Evolutionary conservation across 2,888 invertebrate species (phyloP), one percentile per base, ranked within the genome.

Genomic region (Drosophila lacicola): DNA sequence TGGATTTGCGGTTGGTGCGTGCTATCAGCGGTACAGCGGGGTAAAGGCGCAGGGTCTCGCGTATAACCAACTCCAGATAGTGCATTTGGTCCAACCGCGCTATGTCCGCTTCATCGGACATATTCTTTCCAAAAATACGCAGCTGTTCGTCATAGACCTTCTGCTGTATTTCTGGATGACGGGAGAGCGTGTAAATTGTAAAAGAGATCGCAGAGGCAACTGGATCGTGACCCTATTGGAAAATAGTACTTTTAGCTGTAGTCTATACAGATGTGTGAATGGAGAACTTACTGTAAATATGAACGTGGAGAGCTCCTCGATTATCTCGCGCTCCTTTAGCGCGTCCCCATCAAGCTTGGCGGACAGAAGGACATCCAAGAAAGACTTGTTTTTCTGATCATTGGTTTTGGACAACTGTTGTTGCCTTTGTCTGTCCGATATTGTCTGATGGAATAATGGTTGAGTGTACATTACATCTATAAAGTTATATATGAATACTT

Each of bases 141-240:
- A 84, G 87, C 77, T 93, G 93, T 82, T 94, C 94, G 1, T 92
- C 90, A 6, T 92, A 90, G 36, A 94, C 91, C 81, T 93, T 93
- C 47, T 93, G 91, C 82, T 94, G 94, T 3, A 94, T 82, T 25
- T 93, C 92, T 4, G 93, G 90, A 76, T 94, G 91, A 42, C 93
- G 93, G 0, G 94, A 94, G 2, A 94, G 90, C 25, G 93, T 93
- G 74, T 93, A 93, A 0, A 94, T 90, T 0, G 93, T 90, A 82
- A 93, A 94, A 4, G 93, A 92, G 36, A 94, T 92, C 1, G 94
- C 94, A 0, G 94, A 93, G 0, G 94, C 93, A 0, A 94, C 93
- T 0, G 94, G 94, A 80, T 94, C 94, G 72, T 94, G 94, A 2
- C 94, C 94, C 94, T 94, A 68, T 21, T 11, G 5, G 0, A 19